Conservation (phyloP, 2,888 invertebrate genomes). For the Erebia epiphron region DNA sequence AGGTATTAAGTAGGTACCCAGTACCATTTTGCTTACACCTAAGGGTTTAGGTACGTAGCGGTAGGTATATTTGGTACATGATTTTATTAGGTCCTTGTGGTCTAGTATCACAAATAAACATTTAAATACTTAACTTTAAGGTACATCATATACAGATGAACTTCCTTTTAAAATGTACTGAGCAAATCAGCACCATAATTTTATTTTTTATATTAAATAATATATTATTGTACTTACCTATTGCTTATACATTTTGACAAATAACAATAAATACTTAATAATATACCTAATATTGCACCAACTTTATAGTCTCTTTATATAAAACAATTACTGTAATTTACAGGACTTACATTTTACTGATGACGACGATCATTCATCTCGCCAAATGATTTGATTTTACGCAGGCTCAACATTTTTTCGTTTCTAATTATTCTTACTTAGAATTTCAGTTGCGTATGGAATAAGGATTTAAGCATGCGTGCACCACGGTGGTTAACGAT, state of each 20-base stretch:
- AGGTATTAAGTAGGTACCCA: neutral
- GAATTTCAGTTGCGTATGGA: too few relatives aligned
- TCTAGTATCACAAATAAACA: conserved; percentile 1
- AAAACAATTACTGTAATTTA: neutral
- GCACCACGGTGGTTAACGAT: too few relatives aligned
- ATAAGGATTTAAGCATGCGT: too few relatives aligned
- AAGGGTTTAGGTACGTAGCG: neutral
- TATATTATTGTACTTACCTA: neutral
- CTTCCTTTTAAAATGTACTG: neutral
- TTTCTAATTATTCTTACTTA: too few relatives aligned
- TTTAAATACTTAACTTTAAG: neutral
- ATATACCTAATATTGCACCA: conserved; percentile 4
- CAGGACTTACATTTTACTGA: too few relatives aligned
- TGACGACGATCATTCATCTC: too few relatives aligned
- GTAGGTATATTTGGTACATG: conserved; percentile 6
- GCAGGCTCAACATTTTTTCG: too few relatives aligned
- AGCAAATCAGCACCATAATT: neutral
- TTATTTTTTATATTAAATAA: neutral
- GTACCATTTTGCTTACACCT: neutral
- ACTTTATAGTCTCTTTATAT: neutral
- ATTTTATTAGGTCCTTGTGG: neutral
- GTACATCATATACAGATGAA: neutral
- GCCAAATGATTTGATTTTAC: too few relatives aligned
- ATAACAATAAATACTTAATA: neutral
- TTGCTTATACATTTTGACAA: neutral